phyloP scores from a whole-genome alignment of 92 coral and sea anemone genomes.

The Ricordea florida region DNA sequence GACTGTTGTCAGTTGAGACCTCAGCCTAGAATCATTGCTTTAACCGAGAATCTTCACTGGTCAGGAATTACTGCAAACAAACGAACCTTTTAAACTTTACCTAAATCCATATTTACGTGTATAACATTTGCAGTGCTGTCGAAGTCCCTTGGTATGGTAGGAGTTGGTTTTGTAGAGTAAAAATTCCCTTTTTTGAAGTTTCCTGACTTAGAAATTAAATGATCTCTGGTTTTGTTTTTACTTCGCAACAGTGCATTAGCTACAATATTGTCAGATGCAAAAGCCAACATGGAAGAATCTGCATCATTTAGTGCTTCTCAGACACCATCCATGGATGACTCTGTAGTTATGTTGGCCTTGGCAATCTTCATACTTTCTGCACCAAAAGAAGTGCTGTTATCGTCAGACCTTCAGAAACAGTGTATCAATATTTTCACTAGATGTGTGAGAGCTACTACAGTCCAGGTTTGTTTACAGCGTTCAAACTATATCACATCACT shows the following conservation, averaged over 20 bases:
- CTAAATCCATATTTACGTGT: too few relatives aligned
- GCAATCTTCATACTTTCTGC: conserved; percentile 94
- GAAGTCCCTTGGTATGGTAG: too few relatives aligned
- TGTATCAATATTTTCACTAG: conserved; percentile 86
- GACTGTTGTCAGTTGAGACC: too few relatives aligned
- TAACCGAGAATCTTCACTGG: too few relatives aligned
- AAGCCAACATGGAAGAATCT: conserved; percentile 39
- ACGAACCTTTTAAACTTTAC: too few relatives aligned
- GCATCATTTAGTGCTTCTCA: conserved; percentile 6
- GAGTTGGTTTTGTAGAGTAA: too few relatives aligned
- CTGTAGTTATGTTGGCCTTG: conserved; percentile 84
- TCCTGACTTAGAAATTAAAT: too few relatives aligned
- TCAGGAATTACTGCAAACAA: too few relatives aligned
- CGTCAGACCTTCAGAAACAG: conserved; percentile 76
- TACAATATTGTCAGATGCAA: conserved; percentile 69
- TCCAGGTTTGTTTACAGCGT: conserved; percentile 55
- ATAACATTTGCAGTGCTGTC: too few relatives aligned
- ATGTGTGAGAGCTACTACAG: conserved; percentile 72
- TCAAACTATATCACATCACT: background rate
- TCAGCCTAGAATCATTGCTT: too few relatives aligned
- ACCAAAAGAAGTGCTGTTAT: conserved; percentile 84
- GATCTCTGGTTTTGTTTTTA: background rate
- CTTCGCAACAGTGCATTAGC: conserved; percentile 75
- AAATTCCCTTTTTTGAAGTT: too few relatives aligned
- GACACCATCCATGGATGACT: conserved; percentile 65